Conservation (phyloP, 2,113 vertebrate genomes). For the Smithornis capensis region DNA sequence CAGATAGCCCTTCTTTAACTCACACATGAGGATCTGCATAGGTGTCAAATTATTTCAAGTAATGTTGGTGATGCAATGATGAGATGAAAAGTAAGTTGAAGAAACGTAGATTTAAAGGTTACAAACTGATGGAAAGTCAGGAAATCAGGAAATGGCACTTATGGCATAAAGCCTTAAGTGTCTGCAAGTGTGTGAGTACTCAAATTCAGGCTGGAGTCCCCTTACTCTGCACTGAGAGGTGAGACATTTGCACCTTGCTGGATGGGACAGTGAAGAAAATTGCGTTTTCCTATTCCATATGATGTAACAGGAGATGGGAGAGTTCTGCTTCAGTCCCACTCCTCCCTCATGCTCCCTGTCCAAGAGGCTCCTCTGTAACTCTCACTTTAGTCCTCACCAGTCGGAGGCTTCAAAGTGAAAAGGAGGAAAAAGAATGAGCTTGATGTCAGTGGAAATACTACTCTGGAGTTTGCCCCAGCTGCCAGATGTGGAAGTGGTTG, state of each 20-base stretch:
- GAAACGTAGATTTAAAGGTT: background rate
- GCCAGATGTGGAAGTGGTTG: background rate
- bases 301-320: background rate
- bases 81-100: background rate
- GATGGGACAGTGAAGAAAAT: background rate
- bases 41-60: background rate
- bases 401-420: background rate
- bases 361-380: background rate
- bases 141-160: background rate
- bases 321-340: background rate
- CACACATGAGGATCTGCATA: background rate
- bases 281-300: rapidly evolving
- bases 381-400: background rate
- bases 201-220: background rate
- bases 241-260: background rate
- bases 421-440: background rate
- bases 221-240: background rate
- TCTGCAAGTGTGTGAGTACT: background rate
- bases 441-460: background rate
- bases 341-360: background rate
- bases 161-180: background rate
- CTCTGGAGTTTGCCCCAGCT: background rate
- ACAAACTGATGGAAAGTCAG: background rate
- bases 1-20: background rate
- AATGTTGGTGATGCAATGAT: background rate